Evolutionary conservation across 2,113 vertebrate species (phyloP), one percentile per base, ranked within the genome.

Genomic region (Vidua chalybeata): DNA sequence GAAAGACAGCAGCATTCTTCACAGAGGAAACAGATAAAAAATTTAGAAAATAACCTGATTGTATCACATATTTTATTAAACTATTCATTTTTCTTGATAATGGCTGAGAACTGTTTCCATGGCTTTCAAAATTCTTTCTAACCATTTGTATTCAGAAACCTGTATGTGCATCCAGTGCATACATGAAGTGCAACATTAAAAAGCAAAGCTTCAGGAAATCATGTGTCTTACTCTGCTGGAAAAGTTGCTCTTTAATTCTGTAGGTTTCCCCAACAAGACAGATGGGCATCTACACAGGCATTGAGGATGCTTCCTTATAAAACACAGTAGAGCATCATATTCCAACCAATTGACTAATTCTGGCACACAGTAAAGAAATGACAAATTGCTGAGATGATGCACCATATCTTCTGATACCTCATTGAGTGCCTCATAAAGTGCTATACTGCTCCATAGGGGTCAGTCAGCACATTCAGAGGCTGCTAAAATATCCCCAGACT

Each of bases 281-380:
- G 20, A 31, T 9, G 27, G 7, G 15, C 6, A 49, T 33, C 31
- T 33, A 49, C 15, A 27, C 2, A 26, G 19, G 6, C 55, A 41
- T 66, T 69, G 46, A 61, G 26, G 19, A 19, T 45, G 13, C 4
- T 81, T 56, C 46, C 14, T 72, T 41, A 28, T 30, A 84, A 84
- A 52, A 11, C 43, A 63, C 13, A 72, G 15, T 7, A 56, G 6
- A 39, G 4, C 0, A 3, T 67, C 23, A 17, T 72, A n/a, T 35
- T 68, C 6, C 31, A 68, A n/a, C 1, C 16, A 52, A 15, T 2
- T 39, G 30, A 30, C 31, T 56, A 61, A 52, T 62, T 72, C 26
- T 43, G 8, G 3, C 1, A 1, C 8, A 28, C 0, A 1, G 48
- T 13, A 68, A 33, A 64, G 24, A 84, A 87, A 90, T 30, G 0